Conservation (phyloP, 2,888 invertebrate species). For the Nomada ferruginata region DNA sequence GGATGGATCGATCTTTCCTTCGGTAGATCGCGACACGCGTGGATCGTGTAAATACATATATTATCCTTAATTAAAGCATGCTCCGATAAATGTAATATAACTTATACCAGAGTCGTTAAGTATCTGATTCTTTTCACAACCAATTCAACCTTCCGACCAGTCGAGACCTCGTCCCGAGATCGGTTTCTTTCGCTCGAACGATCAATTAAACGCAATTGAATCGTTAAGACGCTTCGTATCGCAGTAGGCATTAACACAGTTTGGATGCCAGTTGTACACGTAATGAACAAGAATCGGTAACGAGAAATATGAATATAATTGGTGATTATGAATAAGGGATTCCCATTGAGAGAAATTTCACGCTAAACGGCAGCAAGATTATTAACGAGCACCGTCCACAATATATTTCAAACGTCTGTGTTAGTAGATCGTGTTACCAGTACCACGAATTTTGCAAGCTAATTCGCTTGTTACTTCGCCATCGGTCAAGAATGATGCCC, state of each 20-base stretch:
- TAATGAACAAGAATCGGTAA: background rate
- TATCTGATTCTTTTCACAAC: background rate
- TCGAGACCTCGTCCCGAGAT: conserved; percentile 39
- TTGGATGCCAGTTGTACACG: conserved; percentile 26
- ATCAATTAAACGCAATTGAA: conserved; percentile 69
- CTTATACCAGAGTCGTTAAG: background rate
- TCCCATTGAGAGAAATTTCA: background rate
- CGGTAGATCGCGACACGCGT: background rate
- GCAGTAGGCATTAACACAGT: conserved; percentile 58
- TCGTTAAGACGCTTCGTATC: conserved; percentile 56
- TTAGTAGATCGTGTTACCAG: conserved; percentile 45
- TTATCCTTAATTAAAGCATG: no score
- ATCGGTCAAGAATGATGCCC: conserved; percentile 8
- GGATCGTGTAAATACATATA: background rate
- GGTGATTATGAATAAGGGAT: background rate
- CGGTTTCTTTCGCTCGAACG: conserved; percentile 56
- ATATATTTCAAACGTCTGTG: background rate
- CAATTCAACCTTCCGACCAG: conserved; percentile 36
- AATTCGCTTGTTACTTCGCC: conserved; percentile 30
- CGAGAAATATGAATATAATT: background rate
- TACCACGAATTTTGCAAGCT: conserved; percentile 56
- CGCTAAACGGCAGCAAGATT: background rate
- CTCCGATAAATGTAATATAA: no score
- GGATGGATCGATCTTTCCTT: background rate
- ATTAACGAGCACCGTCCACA: background rate